Percentiles rank a stretch among this genome's conserved stretches.
Evolutionary conservation across 2,888 invertebrate species (phyloP).

Genomic region (Chymomyza fuscimana): DNA sequence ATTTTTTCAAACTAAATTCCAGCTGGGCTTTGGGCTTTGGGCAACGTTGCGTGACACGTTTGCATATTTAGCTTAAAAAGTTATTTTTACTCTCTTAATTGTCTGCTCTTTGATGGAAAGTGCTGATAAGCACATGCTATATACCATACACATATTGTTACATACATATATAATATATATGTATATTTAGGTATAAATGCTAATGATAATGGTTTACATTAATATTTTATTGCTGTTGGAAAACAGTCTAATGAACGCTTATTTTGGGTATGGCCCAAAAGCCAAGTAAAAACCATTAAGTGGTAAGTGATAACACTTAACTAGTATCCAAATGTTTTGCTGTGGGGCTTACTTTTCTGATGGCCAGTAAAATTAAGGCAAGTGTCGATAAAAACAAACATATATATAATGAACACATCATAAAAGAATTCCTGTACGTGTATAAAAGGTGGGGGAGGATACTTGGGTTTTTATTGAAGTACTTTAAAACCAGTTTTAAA

Average conservation of each 20-base stretch:
- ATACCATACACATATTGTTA: neutral
- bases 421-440: neutral
- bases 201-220: neutral
- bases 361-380: neutral
- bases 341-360: neutral
- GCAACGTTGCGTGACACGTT: conserved; percentile 23
- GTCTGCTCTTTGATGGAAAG: conserved; percentile 32
- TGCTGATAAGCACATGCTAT: conserved; percentile 33
- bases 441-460: neutral
- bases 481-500: no score
- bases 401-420: neutral
- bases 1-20: neutral
- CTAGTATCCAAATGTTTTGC: neutral
- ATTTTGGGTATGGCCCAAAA: neutral
- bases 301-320: neutral
- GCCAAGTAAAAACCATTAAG: neutral
- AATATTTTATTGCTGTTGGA: neutral
- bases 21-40: conserved; percentile 1
- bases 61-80: conserved; percentile 29
- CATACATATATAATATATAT: no score
- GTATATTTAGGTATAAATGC: neutral
- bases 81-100: conserved; percentile 43
- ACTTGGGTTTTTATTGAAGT: no score
- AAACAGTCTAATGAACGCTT: neutral
- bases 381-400: neutral